Percentiles rank a stretch among this genome's conserved stretches.
These are phyloP conservation scores for Gymnorhina tibicen DNA, from an alignment of 2,113 vertebrate genomes.

Conservation along the genomic window DNA sequence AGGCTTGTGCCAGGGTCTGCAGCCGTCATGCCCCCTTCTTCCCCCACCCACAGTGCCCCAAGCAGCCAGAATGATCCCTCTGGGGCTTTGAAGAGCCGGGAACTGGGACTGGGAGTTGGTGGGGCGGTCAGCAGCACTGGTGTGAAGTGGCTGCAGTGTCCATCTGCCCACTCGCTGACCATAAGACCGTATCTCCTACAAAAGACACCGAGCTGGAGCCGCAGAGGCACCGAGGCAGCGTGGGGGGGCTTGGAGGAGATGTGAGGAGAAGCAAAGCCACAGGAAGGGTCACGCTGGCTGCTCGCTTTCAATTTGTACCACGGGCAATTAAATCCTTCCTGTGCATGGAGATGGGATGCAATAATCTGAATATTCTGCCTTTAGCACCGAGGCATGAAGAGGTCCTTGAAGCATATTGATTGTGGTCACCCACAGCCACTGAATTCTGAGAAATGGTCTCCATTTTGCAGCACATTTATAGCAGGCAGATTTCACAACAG, in stretches of 20 bases:
- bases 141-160: not conserved
- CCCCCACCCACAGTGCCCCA: not conserved
- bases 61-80: not conserved
- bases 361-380: not conserved
- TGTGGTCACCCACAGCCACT: not conserved
- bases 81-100: not conserved
- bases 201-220: not conserved
- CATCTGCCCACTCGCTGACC: not conserved
- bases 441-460: conserved; percentile 5
- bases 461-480: not conserved
- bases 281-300: not conserved
- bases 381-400: not conserved
- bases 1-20: not conserved
- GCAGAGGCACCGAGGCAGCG: not conserved
- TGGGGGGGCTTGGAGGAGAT: not conserved
- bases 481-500: not conserved
- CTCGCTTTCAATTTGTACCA: not conserved
- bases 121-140: not conserved
- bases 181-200: accelerated
- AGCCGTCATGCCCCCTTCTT: not conserved
- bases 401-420: not conserved
- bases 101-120: not conserved
- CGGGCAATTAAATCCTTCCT: not conserved
- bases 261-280: not conserved
- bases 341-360: not conserved